phyloP scores from a whole-genome alignment of 1,140 invertebrate species.

The Agrilus planipennis region DNA sequence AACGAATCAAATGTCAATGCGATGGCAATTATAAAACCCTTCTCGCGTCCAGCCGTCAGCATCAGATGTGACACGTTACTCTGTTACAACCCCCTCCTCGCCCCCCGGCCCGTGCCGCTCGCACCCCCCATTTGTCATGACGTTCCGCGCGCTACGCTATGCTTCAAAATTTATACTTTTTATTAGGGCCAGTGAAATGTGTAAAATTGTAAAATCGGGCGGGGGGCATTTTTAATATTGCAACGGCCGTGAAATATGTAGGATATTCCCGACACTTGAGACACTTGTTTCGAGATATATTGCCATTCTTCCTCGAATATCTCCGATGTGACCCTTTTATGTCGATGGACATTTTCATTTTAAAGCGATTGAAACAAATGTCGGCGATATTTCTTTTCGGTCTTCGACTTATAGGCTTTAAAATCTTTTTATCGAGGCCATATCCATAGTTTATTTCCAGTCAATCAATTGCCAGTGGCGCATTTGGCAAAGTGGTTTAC shows the following conservation, averaged over 20 bases:
- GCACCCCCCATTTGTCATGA: too few species aligned
- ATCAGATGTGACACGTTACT: constrained; percentile 17
- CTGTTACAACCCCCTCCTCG: too few species aligned
- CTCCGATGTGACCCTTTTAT: constrained; percentile 15
- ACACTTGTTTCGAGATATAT: constrained; percentile 25
- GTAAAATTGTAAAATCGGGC: constrained; percentile 25
- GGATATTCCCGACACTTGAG: constrained; percentile 16
- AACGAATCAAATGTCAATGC: constrained; percentile 19
- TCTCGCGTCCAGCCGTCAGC: constrained; percentile 18
- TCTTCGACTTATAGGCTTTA: neutral
- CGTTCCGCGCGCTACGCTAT: constrained; percentile 13
- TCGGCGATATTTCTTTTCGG: neutral
- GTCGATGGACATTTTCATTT: constrained; percentile 4
- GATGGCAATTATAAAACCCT: constrained; percentile 27
- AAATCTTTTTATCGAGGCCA: too few species aligned
- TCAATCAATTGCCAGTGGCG: too few species aligned
- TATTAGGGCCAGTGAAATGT: constrained; percentile 15
- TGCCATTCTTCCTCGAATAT: too few species aligned
- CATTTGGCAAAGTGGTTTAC: too few species aligned
- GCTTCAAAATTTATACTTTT: constrained; percentile 21
- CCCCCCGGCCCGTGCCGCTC: too few species aligned
- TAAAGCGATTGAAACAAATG: constrained; percentile 6
- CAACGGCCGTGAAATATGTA: constrained; percentile 21
- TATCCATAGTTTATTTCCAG: too few species aligned
- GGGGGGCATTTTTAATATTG: constrained; percentile 25